Base-by-base conservation (phyloP, 2,113 vertebrate species). In the Syngnathus typhle region DNA sequence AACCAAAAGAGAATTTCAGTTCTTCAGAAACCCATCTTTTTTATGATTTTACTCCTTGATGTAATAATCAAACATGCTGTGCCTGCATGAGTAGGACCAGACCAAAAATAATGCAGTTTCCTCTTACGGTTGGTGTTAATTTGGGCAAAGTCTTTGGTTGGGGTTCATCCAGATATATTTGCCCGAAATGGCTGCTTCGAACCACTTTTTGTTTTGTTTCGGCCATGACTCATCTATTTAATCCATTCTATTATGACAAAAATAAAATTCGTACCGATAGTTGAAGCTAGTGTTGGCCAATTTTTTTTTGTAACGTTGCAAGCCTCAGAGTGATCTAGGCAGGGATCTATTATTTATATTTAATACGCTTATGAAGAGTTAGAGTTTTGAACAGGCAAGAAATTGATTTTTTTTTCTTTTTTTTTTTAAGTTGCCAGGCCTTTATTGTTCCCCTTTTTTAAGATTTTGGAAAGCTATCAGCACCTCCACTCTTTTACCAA, bases 401-500 rank as follows among this genome's bases (percentile, higher is more conserved):
- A 67, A 64, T 83, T 65, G 56, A 84, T 79, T 58, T 36, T 6
- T 15, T 58, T 15, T 58, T 18, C 2, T 15, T 58, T 15, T 58
- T 27, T 32, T 6, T 36, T 13, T 32, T 16, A 36, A 32, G 55
- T 13, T 58, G 55, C 55, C 27, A 58, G 1, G 21, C 10, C 10
- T 12, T 23, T 55, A 27, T 54, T 27, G 13, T 13, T 58, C 27
- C 27, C 61, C 44, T 61, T 16, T 66, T 81, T 46, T 74, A 72
- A 76, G 60, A 66, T 74, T 69, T 66, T 60, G 61, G 71, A 70
- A 83, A 77, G 75, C 84, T 79, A 88, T 74, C 67, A 70, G 75
- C 76, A 64, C 74, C 74, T 76, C 63, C 62, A 54, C 67, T 73
- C 64, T 79, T 67, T 64, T 72, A 82, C 79, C 74, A 89, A 87